A percentile compares a stretch with the other conserved stretches of the same genome.
Evolutionary conservation across 2,113 vertebrate species (phyloP).

Genomic region (Salvelinus fontinalis): DNA sequence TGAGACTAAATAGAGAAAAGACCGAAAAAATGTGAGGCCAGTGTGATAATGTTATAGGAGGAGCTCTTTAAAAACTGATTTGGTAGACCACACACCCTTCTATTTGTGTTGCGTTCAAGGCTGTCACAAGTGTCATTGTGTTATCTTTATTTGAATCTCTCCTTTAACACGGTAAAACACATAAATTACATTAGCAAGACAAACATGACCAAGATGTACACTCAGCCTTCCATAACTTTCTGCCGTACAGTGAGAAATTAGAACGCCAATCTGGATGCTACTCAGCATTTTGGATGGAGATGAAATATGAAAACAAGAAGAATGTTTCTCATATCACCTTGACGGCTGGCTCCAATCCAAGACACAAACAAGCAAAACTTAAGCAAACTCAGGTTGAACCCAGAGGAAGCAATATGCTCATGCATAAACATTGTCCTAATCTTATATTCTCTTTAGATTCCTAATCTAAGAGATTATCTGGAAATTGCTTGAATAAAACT

Average conservation of each 20-base stretch:
- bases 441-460: conserved; percentile 58
- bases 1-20: too few species aligned
- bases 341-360: conserved; percentile 60
- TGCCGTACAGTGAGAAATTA: neutral
- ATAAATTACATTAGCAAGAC: conserved; percentile 5
- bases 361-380: conserved; percentile 51
- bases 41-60: too few species aligned
- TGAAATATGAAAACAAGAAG: conserved; percentile 27
- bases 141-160: too few species aligned
- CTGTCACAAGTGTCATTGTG: too few species aligned
- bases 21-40: too few species aligned
- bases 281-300: too few species aligned
- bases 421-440: conserved; percentile 65
- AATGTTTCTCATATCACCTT: conserved; percentile 63
- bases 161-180: neutral
- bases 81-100: too few species aligned
- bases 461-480: conserved; percentile 62
- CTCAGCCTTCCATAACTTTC: conserved; percentile 29
- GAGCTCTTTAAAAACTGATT: too few species aligned
- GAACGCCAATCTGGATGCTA: too few species aligned
- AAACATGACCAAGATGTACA: conserved; percentile 53
- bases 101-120: too few species aligned
- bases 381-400: conserved; percentile 39
- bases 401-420: conserved; percentile 64
- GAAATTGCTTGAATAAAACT: conserved; percentile 16